Conservation (phyloP, 1,140 invertebrate species). For the Watersipora subatra region DNA sequence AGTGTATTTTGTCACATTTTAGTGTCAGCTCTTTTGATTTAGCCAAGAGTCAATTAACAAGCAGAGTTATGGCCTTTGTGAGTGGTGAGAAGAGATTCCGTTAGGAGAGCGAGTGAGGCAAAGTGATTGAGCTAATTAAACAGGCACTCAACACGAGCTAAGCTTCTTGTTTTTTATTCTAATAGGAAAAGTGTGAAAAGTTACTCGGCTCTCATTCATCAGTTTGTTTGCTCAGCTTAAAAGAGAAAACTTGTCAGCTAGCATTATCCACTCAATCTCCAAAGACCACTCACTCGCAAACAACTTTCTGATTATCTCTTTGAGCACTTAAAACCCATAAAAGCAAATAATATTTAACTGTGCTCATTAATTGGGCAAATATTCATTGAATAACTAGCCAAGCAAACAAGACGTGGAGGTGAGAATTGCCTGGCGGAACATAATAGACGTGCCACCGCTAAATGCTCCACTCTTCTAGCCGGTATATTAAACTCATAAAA, state of each 20-base stretch:
- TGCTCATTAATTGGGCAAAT: not conserved
- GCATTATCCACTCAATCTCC: not conserved
- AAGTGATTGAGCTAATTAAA: not conserved
- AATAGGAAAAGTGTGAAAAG: not conserved
- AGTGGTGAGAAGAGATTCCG: not conserved
- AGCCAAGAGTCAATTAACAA: not conserved
- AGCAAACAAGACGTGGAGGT: not conserved
- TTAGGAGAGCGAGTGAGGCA: too few species aligned
- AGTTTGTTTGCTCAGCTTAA: not conserved
- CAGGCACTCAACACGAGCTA: not conserved
- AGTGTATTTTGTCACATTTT: not conserved
- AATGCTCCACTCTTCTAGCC: too few species aligned
- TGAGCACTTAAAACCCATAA: not conserved
- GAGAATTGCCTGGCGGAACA: not conserved
- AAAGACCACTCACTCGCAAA: not conserved
- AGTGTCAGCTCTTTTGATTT: not conserved
- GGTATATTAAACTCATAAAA: too few species aligned
- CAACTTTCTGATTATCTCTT: not conserved
- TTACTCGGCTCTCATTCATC: not conserved
- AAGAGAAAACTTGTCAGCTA: not conserved
- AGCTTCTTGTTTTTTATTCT: not conserved
- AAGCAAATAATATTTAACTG: conserved; percentile 3
- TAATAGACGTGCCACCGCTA: too few species aligned
- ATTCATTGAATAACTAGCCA: not conserved
- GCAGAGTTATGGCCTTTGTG: not conserved